Base-by-base conservation (phyloP, 2,113 vertebrate species). In the Plecotus auritus region DNA sequence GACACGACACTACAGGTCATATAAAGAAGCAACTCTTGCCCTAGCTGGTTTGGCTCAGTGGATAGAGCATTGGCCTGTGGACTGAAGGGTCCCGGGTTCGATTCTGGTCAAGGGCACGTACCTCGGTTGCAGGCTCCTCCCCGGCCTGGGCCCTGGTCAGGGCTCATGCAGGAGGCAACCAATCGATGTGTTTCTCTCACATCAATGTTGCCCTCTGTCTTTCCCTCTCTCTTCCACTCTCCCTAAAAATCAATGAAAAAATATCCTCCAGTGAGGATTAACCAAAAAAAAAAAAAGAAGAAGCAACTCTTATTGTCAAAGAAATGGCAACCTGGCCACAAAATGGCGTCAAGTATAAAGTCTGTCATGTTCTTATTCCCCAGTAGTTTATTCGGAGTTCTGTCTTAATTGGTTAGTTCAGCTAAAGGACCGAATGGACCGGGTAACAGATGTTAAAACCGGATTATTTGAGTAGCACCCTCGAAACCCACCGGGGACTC, bases 1-100 rank as follows among this genome's bases (percentile, higher is more conserved):
- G 42, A 70, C 9, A n/a, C 4, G 9, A 22, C 10, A 23, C 0
- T 9, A 9, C 54, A 22, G 26, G 10, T 8, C 16, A 76, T 1
- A 69, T 22, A 49, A 80, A 87, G 14, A 90, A 59, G 10, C 28
- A 56, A 23, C 54, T 56, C 54, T 22, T 22, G 20, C 54, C 54
- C 54, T 56, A 56, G 54, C 54, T 2, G 2, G 54, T 56, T 22
- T 56, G 51, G 16, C 51, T 54, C 51, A 18, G 51, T 18, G 17
- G 51, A 18, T 49, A 49, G 49, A 49, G 14, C 49, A 16, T 14
- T 49, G 54, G 54, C 20, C 8, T 56, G 54, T 9, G 54, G 20
- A 56, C 54, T 20, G 23, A 56, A 56, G 20, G 54, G 20, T 5
- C 20, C 54, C 20, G 54, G 54, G 54, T 56, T 56, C 7, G 8